Evolutionary conservation across 2,888 invertebrate species (phyloP).

Genomic region (Polyommatus icarus): DNA sequence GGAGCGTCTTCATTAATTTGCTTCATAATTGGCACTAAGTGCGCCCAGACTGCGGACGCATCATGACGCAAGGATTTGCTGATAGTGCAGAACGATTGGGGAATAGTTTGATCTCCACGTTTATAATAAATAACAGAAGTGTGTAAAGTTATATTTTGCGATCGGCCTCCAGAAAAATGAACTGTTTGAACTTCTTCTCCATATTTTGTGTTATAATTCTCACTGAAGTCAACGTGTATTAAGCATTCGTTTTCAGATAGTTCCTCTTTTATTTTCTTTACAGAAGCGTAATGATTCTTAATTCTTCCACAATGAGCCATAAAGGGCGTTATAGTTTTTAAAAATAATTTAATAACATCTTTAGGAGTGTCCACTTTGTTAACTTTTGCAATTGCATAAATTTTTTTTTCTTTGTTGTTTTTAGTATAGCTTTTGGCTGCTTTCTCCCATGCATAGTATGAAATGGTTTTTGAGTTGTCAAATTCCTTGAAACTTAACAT

Average conservation of each 20-base stretch:
- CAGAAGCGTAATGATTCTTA: no score
- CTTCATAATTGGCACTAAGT: constrained; percentile 21
- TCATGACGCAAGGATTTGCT: constrained; percentile 16
- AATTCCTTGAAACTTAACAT: constrained; percentile 8
- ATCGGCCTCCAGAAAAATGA: constrained; percentile 10
- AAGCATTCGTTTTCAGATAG: constrained; percentile 5
- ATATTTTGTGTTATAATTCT: constrained; percentile 20
- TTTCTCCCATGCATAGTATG: neutral
- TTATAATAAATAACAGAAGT: constrained; percentile 26
- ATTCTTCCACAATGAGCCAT: constrained; percentile 1
- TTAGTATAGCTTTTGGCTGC: no score
- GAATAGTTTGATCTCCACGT: neutral
- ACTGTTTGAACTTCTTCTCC: constrained; percentile 19
- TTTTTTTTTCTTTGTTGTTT: neutral
- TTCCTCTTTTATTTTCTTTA: no score
- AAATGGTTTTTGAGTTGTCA: neutral
- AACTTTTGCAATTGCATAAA: constrained; percentile 5
- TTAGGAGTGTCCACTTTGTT: neutral
- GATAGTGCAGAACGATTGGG: constrained; percentile 13
- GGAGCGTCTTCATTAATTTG: neutral
- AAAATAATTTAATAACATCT: constrained; percentile 6
- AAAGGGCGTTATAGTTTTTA: constrained; percentile 7
- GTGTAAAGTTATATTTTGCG: constrained; percentile 27
- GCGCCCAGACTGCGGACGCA: constrained; percentile 22
- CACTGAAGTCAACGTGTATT: constrained; percentile 22